Evolutionary conservation across 2,888 invertebrate genomes (phyloP).

Genomic region (Perdita meconis): DNA sequence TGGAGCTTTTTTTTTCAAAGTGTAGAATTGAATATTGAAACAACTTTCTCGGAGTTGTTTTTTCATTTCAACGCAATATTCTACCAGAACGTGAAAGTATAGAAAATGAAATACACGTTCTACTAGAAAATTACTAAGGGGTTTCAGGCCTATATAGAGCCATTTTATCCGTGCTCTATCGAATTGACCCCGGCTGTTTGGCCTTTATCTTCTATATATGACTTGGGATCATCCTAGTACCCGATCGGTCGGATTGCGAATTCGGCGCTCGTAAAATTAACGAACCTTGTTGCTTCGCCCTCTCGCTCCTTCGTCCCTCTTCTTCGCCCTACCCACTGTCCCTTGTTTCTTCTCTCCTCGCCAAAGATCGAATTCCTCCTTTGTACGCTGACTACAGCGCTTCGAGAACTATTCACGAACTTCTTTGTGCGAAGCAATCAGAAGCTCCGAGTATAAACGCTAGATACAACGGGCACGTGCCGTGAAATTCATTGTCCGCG

Average conservation of each 20-base stretch:
- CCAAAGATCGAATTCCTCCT: conserved; percentile 66
- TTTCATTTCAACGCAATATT: background rate
- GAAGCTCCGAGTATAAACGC: conserved; percentile 60
- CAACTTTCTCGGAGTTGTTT: too few relatives aligned
- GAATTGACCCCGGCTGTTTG: conserved; percentile 66
- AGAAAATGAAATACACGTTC: background rate
- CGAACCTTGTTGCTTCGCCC: conserved; percentile 67
- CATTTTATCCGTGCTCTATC: conserved; percentile 34
- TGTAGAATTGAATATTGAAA: too few relatives aligned
- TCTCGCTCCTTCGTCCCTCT: background rate
- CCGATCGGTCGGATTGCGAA: conserved; percentile 78
- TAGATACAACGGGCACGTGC: conserved; percentile 57
- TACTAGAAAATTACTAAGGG: conserved; percentile 4
- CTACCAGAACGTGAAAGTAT: background rate
- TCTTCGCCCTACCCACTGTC: conserved; percentile 41
- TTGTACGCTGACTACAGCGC: conserved; percentile 62
- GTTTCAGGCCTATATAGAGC: background rate
- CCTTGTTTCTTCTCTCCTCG: conserved; percentile 57
- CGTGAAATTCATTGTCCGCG: conserved; percentile 53
- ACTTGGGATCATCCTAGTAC: conserved; percentile 59
- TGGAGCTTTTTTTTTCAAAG: too few relatives aligned
- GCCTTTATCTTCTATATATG: conserved; percentile 66
- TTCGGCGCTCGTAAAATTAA: conserved; percentile 78
- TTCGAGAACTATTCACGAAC: conserved; percentile 68
- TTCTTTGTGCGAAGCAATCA: conserved; percentile 67